These are phyloP conservation scores for Podarcis lilfordi DNA, from an alignment of 2,797 vertebrate species.

Conservation along the genomic window DNA sequence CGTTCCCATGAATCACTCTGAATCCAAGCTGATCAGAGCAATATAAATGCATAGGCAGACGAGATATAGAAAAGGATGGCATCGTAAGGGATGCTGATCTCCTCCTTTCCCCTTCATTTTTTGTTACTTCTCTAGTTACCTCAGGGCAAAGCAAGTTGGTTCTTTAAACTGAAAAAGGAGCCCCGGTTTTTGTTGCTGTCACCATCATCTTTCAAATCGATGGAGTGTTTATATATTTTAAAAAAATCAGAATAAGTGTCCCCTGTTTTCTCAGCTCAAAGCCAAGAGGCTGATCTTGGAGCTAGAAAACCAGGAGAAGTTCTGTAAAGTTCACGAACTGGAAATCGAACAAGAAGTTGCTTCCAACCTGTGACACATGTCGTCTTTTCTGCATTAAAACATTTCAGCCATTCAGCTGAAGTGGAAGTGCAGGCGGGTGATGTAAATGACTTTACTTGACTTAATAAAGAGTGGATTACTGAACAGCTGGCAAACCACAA, in stretches of 20 bases:
- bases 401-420: neutral
- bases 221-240: too few species aligned
- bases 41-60: slow-evolving; percentile 3
- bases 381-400: neutral
- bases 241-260: neutral
- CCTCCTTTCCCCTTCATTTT: neutral
- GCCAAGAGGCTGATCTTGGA: neutral
- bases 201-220: neutral
- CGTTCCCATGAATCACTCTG: slow-evolving; percentile 48
- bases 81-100: neutral
- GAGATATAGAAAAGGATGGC: neutral
- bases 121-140: neutral
- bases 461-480: neutral
- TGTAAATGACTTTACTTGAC: neutral
- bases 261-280: neutral
- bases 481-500: neutral
- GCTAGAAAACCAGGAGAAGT: neutral
- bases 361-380: too few species aligned
- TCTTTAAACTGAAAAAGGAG: neutral
- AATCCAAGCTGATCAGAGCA: slow-evolving; percentile 38
- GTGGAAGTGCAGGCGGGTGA: neutral
- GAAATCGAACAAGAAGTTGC: neutral
- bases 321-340: neutral
- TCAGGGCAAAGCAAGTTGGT: neutral
- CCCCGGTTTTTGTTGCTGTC: neutral